phyloP scores from a whole-genome alignment of 2,888 invertebrate genomes.

The Nysson spinosus region DNA sequence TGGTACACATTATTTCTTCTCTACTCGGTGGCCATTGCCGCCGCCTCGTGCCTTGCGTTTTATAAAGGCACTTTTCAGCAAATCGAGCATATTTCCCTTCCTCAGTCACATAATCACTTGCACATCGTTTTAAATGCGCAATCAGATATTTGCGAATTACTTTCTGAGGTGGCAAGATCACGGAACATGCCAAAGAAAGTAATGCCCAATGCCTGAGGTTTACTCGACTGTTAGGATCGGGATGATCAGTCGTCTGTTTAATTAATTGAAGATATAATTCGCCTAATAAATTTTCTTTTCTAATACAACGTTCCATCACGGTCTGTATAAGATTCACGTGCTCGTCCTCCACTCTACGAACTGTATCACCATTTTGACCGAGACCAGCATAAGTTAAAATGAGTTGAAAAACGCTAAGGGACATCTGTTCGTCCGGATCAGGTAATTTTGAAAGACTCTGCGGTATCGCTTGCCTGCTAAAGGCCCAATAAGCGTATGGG shows the following conservation, averaged over 20 bases:
- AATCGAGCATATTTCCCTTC: constrained; percentile 96
- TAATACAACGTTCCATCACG: constrained; percentile 93
- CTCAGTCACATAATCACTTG: constrained; percentile 92
- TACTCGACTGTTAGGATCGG: constrained; percentile 91
- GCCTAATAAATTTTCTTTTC: constrained; percentile 91
- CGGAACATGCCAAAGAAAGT: constrained; percentile 87
- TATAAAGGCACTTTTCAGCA: constrained; percentile 90
- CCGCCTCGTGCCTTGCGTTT: constrained; percentile 86
- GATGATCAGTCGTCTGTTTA: constrained; percentile 95
- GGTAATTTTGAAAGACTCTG: constrained; percentile 91
- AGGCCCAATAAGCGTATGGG: constrained; percentile 93
- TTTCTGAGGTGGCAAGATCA: constrained; percentile 92
- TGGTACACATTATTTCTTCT: constrained; percentile 95
- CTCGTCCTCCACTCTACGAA: constrained; percentile 89
- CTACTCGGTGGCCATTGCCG: constrained; percentile 94
- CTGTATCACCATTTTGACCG: constrained; percentile 83
- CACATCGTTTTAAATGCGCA: constrained; percentile 92
- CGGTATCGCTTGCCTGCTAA: constrained; percentile 87
- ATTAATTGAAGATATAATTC: constrained; percentile 95
- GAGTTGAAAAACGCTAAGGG: constrained; percentile 92
- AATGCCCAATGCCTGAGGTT: constrained; percentile 96
- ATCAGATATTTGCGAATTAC: constrained; percentile 91
- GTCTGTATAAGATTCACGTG: constrained; percentile 93
- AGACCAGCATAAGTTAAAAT: constrained; percentile 94
- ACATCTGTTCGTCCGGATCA: constrained; percentile 91